phyloP scores from a whole-genome alignment of 2,888 invertebrate species.

The Dicranocentrus wangi region DNA sequence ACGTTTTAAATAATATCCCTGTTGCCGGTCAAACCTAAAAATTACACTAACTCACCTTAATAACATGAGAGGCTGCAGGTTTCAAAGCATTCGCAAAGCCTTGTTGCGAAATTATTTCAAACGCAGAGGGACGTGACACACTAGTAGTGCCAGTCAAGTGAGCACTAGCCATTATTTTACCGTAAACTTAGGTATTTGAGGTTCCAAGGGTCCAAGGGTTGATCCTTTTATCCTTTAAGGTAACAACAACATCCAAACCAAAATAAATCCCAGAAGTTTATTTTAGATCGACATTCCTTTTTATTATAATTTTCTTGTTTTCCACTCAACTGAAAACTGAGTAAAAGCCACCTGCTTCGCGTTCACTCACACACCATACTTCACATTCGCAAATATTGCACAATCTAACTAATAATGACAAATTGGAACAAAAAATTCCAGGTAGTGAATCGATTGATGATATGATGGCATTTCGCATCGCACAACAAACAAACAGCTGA shows the following conservation, averaged over 20 bases:
- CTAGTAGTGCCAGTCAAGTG: slow-evolving; percentile 65
- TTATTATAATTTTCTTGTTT: not conserved
- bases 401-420: not conserved
- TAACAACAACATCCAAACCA: not conserved
- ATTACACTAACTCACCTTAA: slow-evolving; percentile 56
- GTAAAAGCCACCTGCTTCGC: too few relatives aligned
- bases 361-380: too few relatives aligned
- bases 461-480: not conserved
- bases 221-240: slow-evolving; percentile 7
- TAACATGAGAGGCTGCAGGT: slow-evolving; percentile 67
- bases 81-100: slow-evolving; percentile 65
- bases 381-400: not conserved
- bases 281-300: not conserved
- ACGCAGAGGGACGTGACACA: slow-evolving; percentile 57
- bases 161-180: too few relatives aligned
- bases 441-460: not conserved
- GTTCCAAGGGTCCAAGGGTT: slow-evolving; percentile 4
- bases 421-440: not conserved
- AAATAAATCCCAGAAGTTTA: too few relatives aligned
- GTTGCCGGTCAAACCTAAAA: slow-evolving; percentile 7
- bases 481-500: too few relatives aligned
- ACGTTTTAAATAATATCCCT: not conserved
- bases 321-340: not conserved
- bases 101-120: slow-evolving; percentile 70
- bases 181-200: too few relatives aligned